Conservation (phyloP, 2,113 vertebrate species). For the Toxotes jaculatrix region DNA sequence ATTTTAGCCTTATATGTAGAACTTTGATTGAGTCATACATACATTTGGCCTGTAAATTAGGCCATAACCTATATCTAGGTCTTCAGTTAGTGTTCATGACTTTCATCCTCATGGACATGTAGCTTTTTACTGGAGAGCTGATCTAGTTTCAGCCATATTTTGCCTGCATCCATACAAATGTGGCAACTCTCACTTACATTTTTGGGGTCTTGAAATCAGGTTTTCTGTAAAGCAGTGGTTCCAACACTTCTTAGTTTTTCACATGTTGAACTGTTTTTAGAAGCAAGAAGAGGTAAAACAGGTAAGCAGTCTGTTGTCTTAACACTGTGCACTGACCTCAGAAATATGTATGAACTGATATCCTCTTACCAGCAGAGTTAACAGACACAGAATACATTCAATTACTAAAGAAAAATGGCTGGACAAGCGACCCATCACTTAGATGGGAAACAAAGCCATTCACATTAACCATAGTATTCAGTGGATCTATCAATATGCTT, state of each 20-base stretch:
- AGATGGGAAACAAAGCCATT: not conserved
- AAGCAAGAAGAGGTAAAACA: no score
- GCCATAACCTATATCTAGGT: not conserved
- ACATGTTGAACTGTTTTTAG: not conserved
- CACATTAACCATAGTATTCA: constrained; percentile 2
- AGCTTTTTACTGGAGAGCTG: not conserved
- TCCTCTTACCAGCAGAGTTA: no score
- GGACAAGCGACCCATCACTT: not conserved
- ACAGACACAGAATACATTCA: not conserved
- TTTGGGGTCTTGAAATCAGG: no score
- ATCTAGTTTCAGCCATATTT: not conserved
- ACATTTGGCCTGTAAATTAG: not conserved
- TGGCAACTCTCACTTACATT: no score
- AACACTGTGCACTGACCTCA: no score
- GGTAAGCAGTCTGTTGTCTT: no score
- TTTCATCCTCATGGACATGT: not conserved
- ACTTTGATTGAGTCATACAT: not conserved
- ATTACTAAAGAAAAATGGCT: not conserved
- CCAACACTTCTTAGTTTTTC: not conserved
- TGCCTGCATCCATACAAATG: not conserved
- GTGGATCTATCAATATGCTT: not conserved
- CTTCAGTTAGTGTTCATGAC: not conserved
- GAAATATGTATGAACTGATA: no score
- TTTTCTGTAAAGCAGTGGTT: no score
- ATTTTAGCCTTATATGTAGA: not conserved